Evolutionary conservation across 2,797 vertebrate species (phyloP), one percentile per base, ranked within the genome.

Genomic region (Taenioides sp.): DNA sequence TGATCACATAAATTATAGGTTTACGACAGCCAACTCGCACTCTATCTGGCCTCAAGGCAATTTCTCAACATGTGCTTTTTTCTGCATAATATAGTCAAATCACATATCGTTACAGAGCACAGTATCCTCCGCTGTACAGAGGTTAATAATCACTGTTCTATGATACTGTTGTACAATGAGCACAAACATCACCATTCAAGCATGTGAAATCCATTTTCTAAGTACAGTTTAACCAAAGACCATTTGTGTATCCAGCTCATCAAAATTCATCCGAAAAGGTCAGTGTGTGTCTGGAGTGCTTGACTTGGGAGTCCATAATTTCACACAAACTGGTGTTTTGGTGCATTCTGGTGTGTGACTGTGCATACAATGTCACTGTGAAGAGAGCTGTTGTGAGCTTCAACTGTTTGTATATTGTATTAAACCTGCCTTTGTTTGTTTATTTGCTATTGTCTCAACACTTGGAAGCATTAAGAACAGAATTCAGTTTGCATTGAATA

Each of bases 211-310:
- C 14, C 43, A 47, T 47, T 47, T 37, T 49, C 7, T 23, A 22
- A 37, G 3, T 9, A 40, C 60, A 52, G 2, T 37, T 72, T 40
- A 28, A 12, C 52, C 0, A 31, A 50, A 70, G 64, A 75, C 10
- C 58, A 71, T 61, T 70, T 74, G 28, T 76, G 50, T 52, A 72
- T 78, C 80, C 64, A 58, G 61, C 31, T 67, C 67, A 49, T 54
- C 23, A 25, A 58, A 18, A 58, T 79, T 70, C 80, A 67, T 60
- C 61, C 22, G 17, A 17, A 83, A 87, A 87, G 81, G 81, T 85
- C 83, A 58, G 14, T 0, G 2, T 0, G 2, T 69, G 71, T 75
- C 73, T 0, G 12, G 65, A 66, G 37, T 57, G 55, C 54, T 65
- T 70, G 25, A 52, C 66, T 67, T 70, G 75, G 69, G 58, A 83